Percentiles rank a stretch among this genome's conserved stretches.
phyloP scores from a whole-genome alignment of 2,797 vertebrate genomes.

The Sphenodon punctatus region DNA sequence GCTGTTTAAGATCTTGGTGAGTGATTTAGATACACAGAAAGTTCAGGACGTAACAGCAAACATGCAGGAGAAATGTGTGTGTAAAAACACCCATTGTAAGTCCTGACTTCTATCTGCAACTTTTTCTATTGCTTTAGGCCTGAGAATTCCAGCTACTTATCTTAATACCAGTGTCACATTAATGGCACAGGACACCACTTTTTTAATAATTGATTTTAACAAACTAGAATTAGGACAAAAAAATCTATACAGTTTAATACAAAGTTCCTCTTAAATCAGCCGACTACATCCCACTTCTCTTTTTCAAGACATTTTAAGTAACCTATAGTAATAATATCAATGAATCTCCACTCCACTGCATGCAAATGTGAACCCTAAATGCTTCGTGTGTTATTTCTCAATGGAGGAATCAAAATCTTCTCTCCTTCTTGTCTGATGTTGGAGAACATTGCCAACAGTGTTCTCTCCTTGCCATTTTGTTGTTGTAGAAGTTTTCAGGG shows the following conservation, averaged over 20 bases:
- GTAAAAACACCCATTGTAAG: too few relatives aligned
- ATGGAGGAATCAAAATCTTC: background rate
- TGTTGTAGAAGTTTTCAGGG: slow-evolving; percentile 11
- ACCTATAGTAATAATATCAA: background rate
- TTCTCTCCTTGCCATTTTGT: too few relatives aligned
- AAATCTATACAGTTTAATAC: slow-evolving; percentile 25
- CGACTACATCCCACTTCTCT: background rate
- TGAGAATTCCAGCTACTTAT: slow-evolving; percentile 23
- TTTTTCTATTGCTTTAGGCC: slow-evolving; percentile 34
- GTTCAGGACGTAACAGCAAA: too few relatives aligned
- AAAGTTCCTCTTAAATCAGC: slow-evolving; percentile 19
- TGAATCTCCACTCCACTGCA: slow-evolving; percentile 14
- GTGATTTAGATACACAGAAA: too few relatives aligned
- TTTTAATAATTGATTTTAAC: slow-evolving; percentile 27
- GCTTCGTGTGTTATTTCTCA: slow-evolving; percentile 7
- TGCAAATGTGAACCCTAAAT: background rate
- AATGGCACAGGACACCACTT: slow-evolving; percentile 31
- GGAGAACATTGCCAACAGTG: too few relatives aligned
- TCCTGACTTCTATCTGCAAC: background rate
- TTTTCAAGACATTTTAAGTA: slow-evolving; percentile 5
- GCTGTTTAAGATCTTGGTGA: slow-evolving; percentile 14
- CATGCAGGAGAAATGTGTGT: too few relatives aligned
- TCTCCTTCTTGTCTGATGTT: too few relatives aligned
- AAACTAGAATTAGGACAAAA: slow-evolving; percentile 28
- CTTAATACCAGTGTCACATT: slow-evolving; percentile 1